Conservation (phyloP, 1,140 invertebrate species). For the Varroa destructor region DNA sequence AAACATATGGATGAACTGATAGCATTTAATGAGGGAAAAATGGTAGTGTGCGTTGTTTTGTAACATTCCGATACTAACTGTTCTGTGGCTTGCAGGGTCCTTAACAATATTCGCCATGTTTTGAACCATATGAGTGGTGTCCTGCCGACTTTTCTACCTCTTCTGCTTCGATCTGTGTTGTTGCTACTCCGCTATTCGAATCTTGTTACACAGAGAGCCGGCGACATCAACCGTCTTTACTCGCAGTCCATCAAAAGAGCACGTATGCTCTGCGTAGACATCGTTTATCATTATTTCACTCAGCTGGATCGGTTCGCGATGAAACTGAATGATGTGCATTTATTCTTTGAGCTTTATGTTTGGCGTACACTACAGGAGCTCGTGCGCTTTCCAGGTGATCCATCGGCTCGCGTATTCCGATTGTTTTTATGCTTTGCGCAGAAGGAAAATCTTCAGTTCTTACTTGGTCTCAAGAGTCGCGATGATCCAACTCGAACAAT, state of each 20-base stretch:
- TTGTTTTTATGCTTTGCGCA: slow-evolving; percentile 46
- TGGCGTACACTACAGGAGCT: slow-evolving; percentile 59
- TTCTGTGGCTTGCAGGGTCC: background rate
- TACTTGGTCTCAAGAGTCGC: background rate
- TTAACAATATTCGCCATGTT: background rate
- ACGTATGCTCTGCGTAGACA: background rate
- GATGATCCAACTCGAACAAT: slow-evolving; percentile 4
- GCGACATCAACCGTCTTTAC: background rate
- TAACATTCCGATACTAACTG: too few relatives aligned
- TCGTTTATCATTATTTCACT: slow-evolving; percentile 50
- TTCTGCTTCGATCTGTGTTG: background rate
- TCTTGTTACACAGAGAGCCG: background rate
- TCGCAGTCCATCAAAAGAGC: background rate
- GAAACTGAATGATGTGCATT: slow-evolving; percentile 54
- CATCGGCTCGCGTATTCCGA: background rate
- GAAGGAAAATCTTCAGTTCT: slow-evolving; percentile 44
- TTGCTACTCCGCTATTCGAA: background rate
- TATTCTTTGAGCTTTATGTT: slow-evolving; percentile 59
- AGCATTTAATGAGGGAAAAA: too few relatives aligned
- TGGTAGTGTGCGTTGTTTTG: too few relatives aligned
- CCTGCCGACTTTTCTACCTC: slow-evolving; percentile 6
- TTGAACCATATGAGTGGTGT: slow-evolving; percentile 15
- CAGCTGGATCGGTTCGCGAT: slow-evolving; percentile 64
- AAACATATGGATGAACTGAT: too few relatives aligned
- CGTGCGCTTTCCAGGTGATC: background rate